phyloP scores from a whole-genome alignment of 1,140 invertebrate species.

The Bilobella aurantiaca region DNA sequence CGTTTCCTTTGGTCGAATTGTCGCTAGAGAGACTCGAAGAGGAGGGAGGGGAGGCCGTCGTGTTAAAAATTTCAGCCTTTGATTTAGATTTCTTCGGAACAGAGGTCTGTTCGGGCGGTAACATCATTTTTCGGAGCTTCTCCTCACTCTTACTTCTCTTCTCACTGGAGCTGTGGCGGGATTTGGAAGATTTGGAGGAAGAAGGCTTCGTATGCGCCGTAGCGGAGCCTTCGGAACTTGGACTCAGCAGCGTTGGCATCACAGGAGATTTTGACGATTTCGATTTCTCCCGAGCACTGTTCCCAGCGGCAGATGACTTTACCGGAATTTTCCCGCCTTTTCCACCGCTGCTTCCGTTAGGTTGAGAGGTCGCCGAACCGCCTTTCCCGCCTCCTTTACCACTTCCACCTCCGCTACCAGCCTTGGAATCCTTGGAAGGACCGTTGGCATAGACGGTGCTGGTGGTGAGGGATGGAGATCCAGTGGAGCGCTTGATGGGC shows the following conservation, averaged over 20 bases:
- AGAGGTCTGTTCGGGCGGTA: conserved; percentile 30
- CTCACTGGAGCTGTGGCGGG: background rate
- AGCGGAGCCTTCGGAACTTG: background rate
- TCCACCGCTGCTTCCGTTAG: conserved; percentile 13
- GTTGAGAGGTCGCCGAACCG: conserved; percentile 8
- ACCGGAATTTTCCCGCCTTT: conserved; percentile 11
- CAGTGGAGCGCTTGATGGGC: conserved; percentile 57
- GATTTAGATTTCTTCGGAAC: conserved; percentile 34
- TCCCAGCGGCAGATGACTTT: conserved; percentile 11
- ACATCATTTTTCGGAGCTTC: conserved; percentile 23
- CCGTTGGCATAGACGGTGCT: conserved; percentile 42
- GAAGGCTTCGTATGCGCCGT: background rate
- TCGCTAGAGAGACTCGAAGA: background rate
- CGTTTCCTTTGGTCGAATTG: too few species aligned
- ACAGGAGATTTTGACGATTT: conserved; percentile 15
- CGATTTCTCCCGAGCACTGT: conserved; percentile 10
- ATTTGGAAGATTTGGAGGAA: conserved; percentile 17
- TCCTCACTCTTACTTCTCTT: conserved; percentile 19
- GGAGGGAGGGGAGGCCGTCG: background rate
- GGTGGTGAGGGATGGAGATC: background rate
- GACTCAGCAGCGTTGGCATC: background rate
- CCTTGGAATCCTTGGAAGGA: conserved; percentile 49
- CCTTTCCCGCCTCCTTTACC: conserved; percentile 8
- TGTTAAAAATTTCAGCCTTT: conserved; percentile 25
- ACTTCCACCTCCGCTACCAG: conserved; percentile 8